Evolutionary conservation across 2,113 vertebrate species (phyloP).

Genomic region (Cynocephalus volans): DNA sequence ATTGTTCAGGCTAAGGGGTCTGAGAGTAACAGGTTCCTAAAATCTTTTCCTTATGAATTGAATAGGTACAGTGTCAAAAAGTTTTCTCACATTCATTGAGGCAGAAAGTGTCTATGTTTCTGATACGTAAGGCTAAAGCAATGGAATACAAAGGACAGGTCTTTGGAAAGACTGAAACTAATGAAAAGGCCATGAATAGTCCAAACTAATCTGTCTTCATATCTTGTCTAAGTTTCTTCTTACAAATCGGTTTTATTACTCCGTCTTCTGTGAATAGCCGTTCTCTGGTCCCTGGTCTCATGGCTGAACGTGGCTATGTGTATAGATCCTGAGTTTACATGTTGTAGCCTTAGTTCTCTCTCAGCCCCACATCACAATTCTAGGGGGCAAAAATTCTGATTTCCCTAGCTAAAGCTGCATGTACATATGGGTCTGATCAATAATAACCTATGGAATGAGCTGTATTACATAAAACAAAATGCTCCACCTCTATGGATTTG

Average conservation of each 20-base stretch:
- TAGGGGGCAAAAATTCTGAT: background rate
- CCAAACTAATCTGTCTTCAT: background rate
- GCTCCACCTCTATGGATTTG: background rate
- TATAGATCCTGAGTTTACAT: background rate
- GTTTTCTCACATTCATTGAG: background rate
- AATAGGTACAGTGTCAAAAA: background rate
- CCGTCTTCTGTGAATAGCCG: background rate
- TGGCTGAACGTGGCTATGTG: background rate
- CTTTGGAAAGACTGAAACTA: background rate
- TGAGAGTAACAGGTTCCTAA: background rate
- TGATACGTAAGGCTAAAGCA: background rate
- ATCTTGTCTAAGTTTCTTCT: background rate
- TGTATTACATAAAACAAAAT: background rate
- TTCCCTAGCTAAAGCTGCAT: background rate
- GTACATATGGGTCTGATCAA: background rate
- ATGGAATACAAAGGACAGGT: background rate
- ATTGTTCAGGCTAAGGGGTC: background rate
- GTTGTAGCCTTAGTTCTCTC: background rate
- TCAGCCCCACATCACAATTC: background rate
- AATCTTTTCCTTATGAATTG: background rate
- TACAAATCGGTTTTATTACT: background rate
- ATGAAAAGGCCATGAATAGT: background rate
- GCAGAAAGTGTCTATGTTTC: background rate
- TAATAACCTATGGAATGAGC: background rate
- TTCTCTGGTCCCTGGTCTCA: background rate